Evolutionary conservation across 2,888 invertebrate genomes (phyloP).

Genomic region (Nemotelus nigrinus): DNA sequence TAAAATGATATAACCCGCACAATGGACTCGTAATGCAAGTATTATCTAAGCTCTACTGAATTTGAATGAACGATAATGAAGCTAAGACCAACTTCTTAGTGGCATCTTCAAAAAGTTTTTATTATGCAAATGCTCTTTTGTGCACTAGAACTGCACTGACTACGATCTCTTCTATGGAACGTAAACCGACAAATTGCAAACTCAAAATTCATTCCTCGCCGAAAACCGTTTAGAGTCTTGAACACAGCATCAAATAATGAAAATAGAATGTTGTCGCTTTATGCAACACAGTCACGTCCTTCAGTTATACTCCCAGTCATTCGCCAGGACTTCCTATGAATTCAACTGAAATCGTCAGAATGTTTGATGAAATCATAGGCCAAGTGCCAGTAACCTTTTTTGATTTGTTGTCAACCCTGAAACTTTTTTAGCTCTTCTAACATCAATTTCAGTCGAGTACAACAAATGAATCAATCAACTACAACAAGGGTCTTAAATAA

Average conservation of each 20-base stretch:
- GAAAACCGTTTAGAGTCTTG: background rate
- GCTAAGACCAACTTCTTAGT: background rate
- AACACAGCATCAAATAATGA: constrained; percentile 13
- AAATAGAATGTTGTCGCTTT: constrained; percentile 32
- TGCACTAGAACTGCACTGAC: background rate
- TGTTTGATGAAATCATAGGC: constrained; percentile 30
- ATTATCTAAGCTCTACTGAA: background rate
- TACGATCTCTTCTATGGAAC: background rate
- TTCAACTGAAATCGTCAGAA: constrained; percentile 22
- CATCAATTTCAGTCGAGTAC: constrained; percentile 25
- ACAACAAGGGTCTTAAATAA: constrained; percentile 29
- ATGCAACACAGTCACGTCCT: constrained; percentile 29
- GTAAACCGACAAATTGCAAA: background rate
- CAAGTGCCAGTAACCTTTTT: background rate
- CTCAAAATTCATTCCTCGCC: background rate
- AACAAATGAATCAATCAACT: constrained; percentile 41
- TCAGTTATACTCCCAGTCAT: background rate
- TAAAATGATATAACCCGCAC: too few relatives aligned
- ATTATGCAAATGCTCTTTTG: constrained; percentile 7
- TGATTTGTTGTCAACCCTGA: constrained; percentile 14
- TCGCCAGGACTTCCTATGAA: background rate
- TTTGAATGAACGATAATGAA: background rate
- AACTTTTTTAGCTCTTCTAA: constrained; percentile 9
- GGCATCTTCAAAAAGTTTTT: background rate
- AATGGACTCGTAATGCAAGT: background rate